phyloP scores from a whole-genome alignment of 1,140 invertebrate genomes.

The Drosophila simulans region DNA sequence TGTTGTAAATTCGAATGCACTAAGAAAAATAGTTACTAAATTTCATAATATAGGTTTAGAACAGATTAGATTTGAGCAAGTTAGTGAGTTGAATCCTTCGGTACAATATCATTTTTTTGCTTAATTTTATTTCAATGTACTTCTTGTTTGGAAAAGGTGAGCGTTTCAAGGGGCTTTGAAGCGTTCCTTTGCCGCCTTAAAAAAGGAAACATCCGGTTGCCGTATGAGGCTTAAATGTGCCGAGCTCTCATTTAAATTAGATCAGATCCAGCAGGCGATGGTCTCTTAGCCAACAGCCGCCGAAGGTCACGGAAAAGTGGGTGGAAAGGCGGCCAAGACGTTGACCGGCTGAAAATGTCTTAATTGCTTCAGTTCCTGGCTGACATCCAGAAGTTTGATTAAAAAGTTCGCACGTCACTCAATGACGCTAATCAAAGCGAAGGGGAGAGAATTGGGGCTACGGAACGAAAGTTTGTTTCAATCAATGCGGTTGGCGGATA shows the following conservation, averaged over 20 bases:
- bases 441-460: slow-evolving; percentile 20
- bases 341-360: slow-evolving; percentile 31
- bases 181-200: slow-evolving; percentile 57
- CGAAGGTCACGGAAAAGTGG: not conserved
- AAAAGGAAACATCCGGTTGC: slow-evolving; percentile 64
- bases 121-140: not conserved
- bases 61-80: too few relatives aligned
- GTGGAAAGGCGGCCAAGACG: not conserved
- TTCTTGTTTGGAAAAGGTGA: not conserved
- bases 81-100: too few relatives aligned
- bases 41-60: not conserved
- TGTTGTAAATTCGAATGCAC: slow-evolving; percentile 7
- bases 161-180: slow-evolving; percentile 4
- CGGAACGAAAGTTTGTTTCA: slow-evolving; percentile 76
- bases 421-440: slow-evolving; percentile 68
- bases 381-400: slow-evolving; percentile 66
- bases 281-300: too few relatives aligned
- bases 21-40: not conserved
- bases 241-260: slow-evolving; percentile 71
- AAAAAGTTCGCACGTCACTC: slow-evolving; percentile 74
- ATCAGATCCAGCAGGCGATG: slow-evolving; percentile 35
- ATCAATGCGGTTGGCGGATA: slow-evolving; percentile 60
- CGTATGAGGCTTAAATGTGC: slow-evolving; percentile 68
- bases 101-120: too few relatives aligned
- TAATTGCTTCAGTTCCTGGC: slow-evolving; percentile 48